A percentile compares a stretch with the other conserved stretches of the same genome.
Conservation (phyloP, 2,888 invertebrate genomes). For the Microctonus brassicae region DNA sequence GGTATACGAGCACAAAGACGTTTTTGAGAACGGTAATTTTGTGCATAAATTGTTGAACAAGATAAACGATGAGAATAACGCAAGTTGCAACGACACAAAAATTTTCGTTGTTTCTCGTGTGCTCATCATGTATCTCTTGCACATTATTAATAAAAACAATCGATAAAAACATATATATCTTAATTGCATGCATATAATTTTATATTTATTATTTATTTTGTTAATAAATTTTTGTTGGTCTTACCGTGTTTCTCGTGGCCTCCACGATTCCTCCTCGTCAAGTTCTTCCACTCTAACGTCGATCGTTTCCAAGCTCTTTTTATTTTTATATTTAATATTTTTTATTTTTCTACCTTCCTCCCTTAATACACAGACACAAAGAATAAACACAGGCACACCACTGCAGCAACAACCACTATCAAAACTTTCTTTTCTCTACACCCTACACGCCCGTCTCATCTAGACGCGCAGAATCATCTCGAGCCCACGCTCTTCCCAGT, state of each 20-base stretch:
- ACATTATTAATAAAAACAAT: too few species aligned
- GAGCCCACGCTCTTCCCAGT: conserved; percentile 35
- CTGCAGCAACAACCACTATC: neutral
- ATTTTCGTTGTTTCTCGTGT: neutral
- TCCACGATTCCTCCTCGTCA: conserved; percentile 30
- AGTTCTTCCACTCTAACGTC: conserved; percentile 12
- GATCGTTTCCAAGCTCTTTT: neutral
- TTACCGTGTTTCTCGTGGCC: conserved; percentile 34
- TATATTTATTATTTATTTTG: too few species aligned
- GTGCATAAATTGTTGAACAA: conserved; percentile 5
- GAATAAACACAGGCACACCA: neutral
- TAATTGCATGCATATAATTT: neutral
- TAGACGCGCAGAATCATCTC: conserved; percentile 58
- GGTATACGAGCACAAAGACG: conserved; percentile 15
- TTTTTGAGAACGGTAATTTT: conserved; percentile 10
- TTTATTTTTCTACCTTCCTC: conserved; percentile 18
- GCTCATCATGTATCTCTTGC: too few species aligned
- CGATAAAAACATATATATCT: too few species aligned
- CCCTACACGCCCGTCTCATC: conserved; percentile 33
- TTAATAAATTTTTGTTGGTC: neutral
- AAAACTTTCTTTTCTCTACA: conserved; percentile 19
- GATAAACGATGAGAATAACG: conserved; percentile 1
- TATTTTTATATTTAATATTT: too few species aligned
- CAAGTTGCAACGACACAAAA: too few species aligned
- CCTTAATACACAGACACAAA: neutral